Evolutionary conservation across 2,888 invertebrate genomes (phyloP).

Genomic region (Aspidiotus rigidus): DNA sequence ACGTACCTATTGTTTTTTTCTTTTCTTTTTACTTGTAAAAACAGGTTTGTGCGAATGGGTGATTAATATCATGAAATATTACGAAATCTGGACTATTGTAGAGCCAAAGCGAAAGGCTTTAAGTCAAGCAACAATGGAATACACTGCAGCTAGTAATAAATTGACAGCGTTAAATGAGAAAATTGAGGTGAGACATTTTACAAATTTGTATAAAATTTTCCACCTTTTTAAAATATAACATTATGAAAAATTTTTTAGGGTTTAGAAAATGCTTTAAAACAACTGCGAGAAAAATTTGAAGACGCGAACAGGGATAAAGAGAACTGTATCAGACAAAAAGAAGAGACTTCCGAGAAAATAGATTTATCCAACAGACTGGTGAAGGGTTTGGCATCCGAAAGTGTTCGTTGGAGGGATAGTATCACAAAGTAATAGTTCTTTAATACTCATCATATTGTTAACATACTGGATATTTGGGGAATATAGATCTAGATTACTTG

Average conservation of each 20-base stretch:
- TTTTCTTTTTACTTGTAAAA: conserved; percentile 10
- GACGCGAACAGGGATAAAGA: conserved; percentile 75
- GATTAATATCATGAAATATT: conserved; percentile 80
- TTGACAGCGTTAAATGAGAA: conserved; percentile 64
- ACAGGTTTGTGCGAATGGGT: conserved; percentile 86
- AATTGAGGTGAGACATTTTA: conserved; percentile 47
- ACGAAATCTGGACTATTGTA: conserved; percentile 81
- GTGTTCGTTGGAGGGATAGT: conserved; percentile 68
- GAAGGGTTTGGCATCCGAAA: conserved; percentile 86
- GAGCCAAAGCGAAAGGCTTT: conserved; percentile 84
- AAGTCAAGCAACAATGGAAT: conserved; percentile 71
- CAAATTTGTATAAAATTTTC: not conserved
- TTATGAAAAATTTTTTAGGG: conserved; percentile 45
- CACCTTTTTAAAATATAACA: too few relatives aligned
- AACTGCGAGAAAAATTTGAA: conserved; percentile 72
- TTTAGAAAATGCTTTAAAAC: conserved; percentile 66
- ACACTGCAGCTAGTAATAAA: conserved; percentile 71
- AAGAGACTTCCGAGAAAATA: conserved; percentile 77
- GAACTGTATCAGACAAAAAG: conserved; percentile 86
- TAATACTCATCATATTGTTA: too few relatives aligned
- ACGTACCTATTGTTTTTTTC: too few relatives aligned
- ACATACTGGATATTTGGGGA: too few relatives aligned
- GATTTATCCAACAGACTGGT: conserved; percentile 85
- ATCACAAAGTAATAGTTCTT: conserved; percentile 47
- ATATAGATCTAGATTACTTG: too few relatives aligned